Conservation (phyloP, 1,140 invertebrate species). For the Heliconius melpomene region DNA sequence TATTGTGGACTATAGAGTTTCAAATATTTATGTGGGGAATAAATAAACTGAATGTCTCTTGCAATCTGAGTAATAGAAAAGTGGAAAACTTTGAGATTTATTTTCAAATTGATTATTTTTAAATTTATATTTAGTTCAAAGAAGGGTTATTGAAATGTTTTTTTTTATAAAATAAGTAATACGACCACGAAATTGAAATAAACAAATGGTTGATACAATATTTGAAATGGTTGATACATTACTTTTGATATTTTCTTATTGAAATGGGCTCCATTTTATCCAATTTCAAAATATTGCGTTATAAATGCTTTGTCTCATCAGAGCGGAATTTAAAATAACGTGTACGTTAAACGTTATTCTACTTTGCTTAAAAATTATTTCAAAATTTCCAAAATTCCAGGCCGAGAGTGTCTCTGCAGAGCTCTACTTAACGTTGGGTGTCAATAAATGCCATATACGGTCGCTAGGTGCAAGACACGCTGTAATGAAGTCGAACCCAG, state of each 20-base stretch:
- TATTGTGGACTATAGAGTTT: conserved; percentile 9
- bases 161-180: no score
- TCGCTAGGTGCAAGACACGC: conserved; percentile 40
- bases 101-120: neutral
- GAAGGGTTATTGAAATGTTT: neutral
- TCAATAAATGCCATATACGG: conserved; percentile 36
- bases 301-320: no score
- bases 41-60: conserved; percentile 10
- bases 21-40: neutral
- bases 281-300: no score
- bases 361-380: neutral
- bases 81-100: neutral
- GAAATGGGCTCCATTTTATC: no score
- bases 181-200: no score
- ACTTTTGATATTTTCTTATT: no score
- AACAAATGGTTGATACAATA: no score
- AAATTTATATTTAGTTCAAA: neutral
- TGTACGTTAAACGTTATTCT: neutral
- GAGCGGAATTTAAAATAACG: no score
- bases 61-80: neutral
- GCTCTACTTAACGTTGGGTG: conserved; percentile 14
- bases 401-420: neutral
- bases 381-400: neutral
- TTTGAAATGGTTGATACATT: no score
- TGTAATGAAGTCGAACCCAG: conserved; percentile 59